Evolutionary conservation across 2,113 vertebrate species (phyloP), one percentile per base, ranked within the genome.

Genomic region (Vimba vimba): DNA sequence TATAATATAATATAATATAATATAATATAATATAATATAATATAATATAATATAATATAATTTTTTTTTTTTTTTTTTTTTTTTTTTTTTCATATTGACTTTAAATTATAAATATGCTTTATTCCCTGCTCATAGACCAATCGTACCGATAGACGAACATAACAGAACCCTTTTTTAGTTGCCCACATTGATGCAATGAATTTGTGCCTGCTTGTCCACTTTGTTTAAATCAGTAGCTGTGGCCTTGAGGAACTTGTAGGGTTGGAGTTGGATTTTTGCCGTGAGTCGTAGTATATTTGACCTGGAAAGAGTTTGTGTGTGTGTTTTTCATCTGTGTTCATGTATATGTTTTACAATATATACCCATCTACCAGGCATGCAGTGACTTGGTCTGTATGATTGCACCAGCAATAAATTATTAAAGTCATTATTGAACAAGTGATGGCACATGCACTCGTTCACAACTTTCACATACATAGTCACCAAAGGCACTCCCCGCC

Each of bases 141-240:
- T 78, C 59, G n/a, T 19, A 45, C 78, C 27, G 39, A 74, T 62
- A 43, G 4, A 17, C 39, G 30, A 39, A 64, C 59, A 45, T 47
- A 27, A 62, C 75, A 55, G 13, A 23, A 57, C 23, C 8, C 15
- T 78, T 45, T 66, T 12, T 23, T 71, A 23, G 36, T 36, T 8
- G 12, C 19, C 43, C 45, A 50, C 43, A 47, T 15, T 27, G 73
- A 50, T 75, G 73, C 36, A 66, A 25, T 74, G 30, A 36, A 25
- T 86, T 19, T 80, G 39, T 9, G 15, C 7, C 2, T 19, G 15
- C 59, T 27, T 62, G 43, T 81, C 79, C 39, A 47, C n/a, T 66
- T 81, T 27, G n/a, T 81, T 81, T 66, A 81, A 19, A 81, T 81
- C 59, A 81, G 39, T 21, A 2, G n/a, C 15, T 47, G 13, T 64